phyloP scores from a whole-genome alignment of 2,113 vertebrate genomes.

The Turnix velox region DNA sequence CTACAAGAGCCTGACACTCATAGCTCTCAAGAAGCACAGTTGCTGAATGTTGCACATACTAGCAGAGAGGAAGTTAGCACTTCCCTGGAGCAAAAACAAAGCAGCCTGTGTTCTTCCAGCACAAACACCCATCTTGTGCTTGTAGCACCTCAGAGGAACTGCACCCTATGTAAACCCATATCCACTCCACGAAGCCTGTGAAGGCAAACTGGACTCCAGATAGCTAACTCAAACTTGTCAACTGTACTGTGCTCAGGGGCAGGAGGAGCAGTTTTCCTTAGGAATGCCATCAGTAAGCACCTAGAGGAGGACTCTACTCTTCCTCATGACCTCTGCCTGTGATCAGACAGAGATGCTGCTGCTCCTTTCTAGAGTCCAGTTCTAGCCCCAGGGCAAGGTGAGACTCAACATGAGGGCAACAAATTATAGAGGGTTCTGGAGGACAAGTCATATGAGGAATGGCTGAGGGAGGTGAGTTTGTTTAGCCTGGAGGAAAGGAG shows the following conservation, averaged over 20 bases:
- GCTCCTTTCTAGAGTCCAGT: not conserved
- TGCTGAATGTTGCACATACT: not conserved
- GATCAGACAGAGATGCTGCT: not conserved
- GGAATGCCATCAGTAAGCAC: not conserved
- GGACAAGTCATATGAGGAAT: not conserved
- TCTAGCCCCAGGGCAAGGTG: not conserved
- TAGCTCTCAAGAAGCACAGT: not conserved
- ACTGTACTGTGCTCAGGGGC: not conserved
- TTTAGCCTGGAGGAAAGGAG: not conserved
- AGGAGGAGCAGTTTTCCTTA: not conserved
- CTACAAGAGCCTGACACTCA: not conserved
- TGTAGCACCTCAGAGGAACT: not conserved
- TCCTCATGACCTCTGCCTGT: not conserved
- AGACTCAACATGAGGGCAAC: not conserved
- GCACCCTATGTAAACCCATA: not conserved
- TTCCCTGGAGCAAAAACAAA: not conserved
- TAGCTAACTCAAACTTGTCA: not conserved
- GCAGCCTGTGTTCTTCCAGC: not conserved
- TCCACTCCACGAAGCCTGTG: not conserved
- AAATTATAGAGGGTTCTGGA: not conserved
- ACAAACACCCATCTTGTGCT: not conserved
- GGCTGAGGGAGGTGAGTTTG: not conserved
- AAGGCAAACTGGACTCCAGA: not conserved
- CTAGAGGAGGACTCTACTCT: not conserved
- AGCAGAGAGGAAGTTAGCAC: not conserved